A percentile compares a stretch with the other conserved stretches of the same genome.
Evolutionary conservation across 2,113 vertebrate species (phyloP).

Genomic region (Macaca fascicularis): T2T-MFA8v1.1 NC_088385.1:1397001-1397500

Average conservation of each 20-base stretch:
- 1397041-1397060: not conserved
- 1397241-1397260: conserved; percentile 37
- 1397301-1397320: not conserved
- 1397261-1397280: not conserved
- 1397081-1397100: not conserved
- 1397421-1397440: not conserved
- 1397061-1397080: not conserved
- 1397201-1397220: conserved; percentile 29
- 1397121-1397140: not conserved
- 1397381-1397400: not conserved
- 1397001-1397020: not conserved
- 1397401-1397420: not conserved
- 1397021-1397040: not conserved
- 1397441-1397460: not conserved
- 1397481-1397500: not conserved
- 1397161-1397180: conserved; percentile 27
- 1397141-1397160: conserved; percentile 30
- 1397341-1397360: not conserved
- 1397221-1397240: conserved; percentile 53
- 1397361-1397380: not conserved
- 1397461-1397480: not conserved
- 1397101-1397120: not conserved
- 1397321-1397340: conserved; percentile 26
- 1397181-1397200: conserved; percentile 59
- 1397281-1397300: not conserved